Conservation (phyloP, 2,797 vertebrate species). For the Sebastes diaconus region DNA sequence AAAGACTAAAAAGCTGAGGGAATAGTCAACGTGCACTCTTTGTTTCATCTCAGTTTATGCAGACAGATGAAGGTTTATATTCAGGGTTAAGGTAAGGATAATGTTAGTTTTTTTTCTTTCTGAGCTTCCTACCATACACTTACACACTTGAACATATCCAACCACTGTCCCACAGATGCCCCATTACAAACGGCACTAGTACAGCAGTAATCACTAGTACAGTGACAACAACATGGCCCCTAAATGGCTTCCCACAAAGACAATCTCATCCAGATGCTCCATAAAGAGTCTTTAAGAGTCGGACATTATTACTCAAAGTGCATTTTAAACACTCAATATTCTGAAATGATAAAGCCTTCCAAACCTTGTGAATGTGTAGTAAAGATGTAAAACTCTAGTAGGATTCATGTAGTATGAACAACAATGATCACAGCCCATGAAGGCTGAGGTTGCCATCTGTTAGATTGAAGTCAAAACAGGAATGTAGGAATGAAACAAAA, state of each 20-base stretch:
- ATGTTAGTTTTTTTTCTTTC: neutral
- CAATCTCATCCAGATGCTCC: neutral
- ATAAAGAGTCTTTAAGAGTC: neutral
- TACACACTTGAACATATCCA: neutral
- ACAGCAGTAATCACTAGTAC: neutral
- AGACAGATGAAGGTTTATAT: neutral
- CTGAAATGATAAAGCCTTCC: no score
- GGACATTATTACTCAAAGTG: no score
- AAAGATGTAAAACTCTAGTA: no score
- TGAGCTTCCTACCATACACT: neutral
- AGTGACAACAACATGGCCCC: neutral
- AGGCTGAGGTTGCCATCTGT: no score
- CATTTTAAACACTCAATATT: no score
- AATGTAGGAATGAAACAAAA: no score
- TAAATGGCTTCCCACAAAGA: neutral
- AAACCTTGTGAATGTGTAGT: no score
- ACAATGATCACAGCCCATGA: no score
- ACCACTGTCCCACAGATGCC: neutral
- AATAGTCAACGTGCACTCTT: neutral
- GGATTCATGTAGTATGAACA: no score
- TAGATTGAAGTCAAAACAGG: no score
- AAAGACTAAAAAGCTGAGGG: neutral
- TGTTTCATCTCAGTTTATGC: neutral
- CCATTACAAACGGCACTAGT: neutral
- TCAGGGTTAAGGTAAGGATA: neutral